These are phyloP conservation scores for Cairina moschata DNA, from an alignment of 2,113 vertebrate species.

Conservation along the genomic window DNA sequence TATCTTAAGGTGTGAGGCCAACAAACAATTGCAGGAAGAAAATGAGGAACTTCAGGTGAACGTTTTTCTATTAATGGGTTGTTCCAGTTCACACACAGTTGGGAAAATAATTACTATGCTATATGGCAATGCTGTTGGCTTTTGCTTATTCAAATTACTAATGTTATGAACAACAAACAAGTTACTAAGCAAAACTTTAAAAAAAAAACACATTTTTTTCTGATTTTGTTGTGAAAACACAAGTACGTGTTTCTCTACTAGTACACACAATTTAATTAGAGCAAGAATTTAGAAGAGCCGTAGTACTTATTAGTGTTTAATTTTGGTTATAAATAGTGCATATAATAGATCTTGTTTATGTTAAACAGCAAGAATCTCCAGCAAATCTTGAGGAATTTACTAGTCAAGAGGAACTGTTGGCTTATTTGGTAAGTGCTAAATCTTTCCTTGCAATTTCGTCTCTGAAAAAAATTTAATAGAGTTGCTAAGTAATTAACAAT, in stretches of 20 bases:
- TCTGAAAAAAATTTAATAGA: neutral
- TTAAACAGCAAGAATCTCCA: conserved; percentile 22
- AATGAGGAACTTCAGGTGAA: neutral
- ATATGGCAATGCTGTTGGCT: neutral
- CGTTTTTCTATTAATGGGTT: neutral
- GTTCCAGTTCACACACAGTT: neutral
- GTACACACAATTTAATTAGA: neutral
- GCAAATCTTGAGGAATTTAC: conserved; percentile 32
- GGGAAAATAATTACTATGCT: neutral
- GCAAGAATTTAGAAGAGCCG: neutral
- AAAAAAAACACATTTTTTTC: neutral
- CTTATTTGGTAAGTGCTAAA: conserved; percentile 53
- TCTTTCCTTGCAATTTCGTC: neutral
- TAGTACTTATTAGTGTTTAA: neutral
- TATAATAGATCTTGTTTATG: neutral
- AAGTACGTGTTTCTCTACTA: neutral
- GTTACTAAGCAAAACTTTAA: neutral
- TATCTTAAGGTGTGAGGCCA: conserved; percentile 6
- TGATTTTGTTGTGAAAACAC: neutral
- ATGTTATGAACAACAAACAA: neutral
- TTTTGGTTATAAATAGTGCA: neutral
- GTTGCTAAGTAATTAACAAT: neutral
- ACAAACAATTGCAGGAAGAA: neutral
- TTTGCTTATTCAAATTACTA: neutral
- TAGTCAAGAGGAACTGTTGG: conserved; percentile 42